Base-by-base conservation (phyloP, 2,888 invertebrate genomes). In the Kuschelorhynchus macadamiae region DNA sequence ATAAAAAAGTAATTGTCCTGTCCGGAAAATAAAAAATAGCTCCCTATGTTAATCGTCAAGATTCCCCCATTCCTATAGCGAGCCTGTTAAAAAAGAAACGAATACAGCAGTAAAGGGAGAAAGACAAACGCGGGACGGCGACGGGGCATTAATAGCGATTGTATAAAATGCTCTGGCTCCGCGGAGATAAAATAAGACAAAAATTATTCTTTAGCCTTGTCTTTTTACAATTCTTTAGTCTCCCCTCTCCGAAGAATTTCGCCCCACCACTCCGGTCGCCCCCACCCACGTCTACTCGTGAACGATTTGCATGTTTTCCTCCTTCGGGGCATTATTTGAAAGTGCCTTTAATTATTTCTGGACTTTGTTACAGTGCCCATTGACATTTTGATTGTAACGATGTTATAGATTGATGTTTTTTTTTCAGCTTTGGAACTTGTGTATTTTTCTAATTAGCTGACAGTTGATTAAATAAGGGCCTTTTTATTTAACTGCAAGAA, bases 151-250 rank as follows among this genome's bases (percentile, higher is more conserved):
- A 78, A 80, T 79, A 79, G 79, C 80, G 80, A 81, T 81, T 80
- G 79, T 77, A 78, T 79, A 80, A 81, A 81, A 80, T 79, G 79
- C 78, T 75, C 67, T 78, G 79, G 79, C 79, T 76, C 32, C 76
- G 75, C 76, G 79, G 75, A 79, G 80, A 81, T 80, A 81, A 81
- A 81, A 80, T 78, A 79, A 80, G 79, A 79, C 80, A 80, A 81
- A 81, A 81, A 81, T 81, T 81, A 80, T 80, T 78, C 80, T 77
- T 78, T 78, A 78, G 79, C 78, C 80, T 81, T 80, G 79, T 80
- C 66, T 61, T 67, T 67, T 62, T 61, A 56, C 41, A 36, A 61
- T 67, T 63, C 62, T 67, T 80, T 80, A 78, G 53, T 62, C 25
- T 72, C 71, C 73, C 74, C 70, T 69, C 68, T 60, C 60, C 59